Evolutionary conservation across 2,797 vertebrate species (phyloP), one percentile per base, ranked within the genome.

Genomic region (Hozukius guyotensis): DNA sequence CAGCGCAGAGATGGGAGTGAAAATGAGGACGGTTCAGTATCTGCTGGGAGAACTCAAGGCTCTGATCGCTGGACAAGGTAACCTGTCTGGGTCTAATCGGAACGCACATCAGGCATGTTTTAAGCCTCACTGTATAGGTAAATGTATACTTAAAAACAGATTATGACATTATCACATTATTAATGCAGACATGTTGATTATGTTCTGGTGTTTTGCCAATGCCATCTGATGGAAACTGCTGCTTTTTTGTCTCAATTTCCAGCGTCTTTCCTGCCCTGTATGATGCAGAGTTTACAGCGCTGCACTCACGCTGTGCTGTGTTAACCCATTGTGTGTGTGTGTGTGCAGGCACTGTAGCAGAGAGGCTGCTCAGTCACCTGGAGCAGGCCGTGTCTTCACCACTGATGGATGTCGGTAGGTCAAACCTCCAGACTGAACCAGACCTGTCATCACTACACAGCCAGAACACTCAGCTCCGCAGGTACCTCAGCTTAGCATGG

Each of bases 391-490:
- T 97, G 32, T 94, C 92, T 2, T 27, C 96, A 12, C 91, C 97
- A 5, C 95, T 94, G 56, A 78, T 90, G 13, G 75, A 92, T 10
- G 85, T 83, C 66, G 95, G 82, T 12, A 87, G 79, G 57, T 91
- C 73, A 0, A 91, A 94, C 73, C 16, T 88, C 42, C 95, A 96
- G 31, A 90, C 95, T 59, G 97, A 97, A 0, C 68, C 96, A n/a
- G 95, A 95, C 18, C 25, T 96, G 5, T 95, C 96, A 49, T 95
- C 96, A 0, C 92, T 97, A 60, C 92, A 95, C 78, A 97, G 90
- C 85, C 96, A 97, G 92, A 98, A 98, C 11, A 78, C 88, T 8
- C 96, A 95, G 77, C 93, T 98, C 55, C 95, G 93, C 87, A 97
- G 97, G 98, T 98, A 69, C 1, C 64, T n/a, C 4, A 52, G 49